Evolutionary conservation across 2,113 vertebrate genomes (phyloP).

Genomic region (Pyxicephalus adspersus): DNA sequence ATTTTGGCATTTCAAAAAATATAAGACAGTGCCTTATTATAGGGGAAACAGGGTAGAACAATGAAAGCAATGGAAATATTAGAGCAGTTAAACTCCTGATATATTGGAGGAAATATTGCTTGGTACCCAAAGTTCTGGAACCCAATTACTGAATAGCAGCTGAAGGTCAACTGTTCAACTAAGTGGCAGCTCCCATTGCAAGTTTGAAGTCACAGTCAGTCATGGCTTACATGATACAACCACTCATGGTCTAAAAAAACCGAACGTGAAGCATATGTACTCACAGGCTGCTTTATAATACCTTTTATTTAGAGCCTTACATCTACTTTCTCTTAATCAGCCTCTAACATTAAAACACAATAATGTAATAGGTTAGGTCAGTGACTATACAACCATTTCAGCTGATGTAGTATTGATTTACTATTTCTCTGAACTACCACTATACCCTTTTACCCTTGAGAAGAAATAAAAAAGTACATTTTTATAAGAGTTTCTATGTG

Average conservation of each 20-base stretch:
- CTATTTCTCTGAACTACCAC: not conserved
- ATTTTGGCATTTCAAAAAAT: no score
- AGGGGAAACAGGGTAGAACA: no score
- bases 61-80: constrained; percentile 2
- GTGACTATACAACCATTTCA: not conserved
- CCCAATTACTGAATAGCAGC: constrained; percentile 9
- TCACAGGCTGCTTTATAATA: no score
- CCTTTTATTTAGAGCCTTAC: no score
- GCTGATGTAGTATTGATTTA: constrained; percentile 26
- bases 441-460: not conserved
- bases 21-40: no score
- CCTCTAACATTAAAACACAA: not conserved
- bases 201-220: not conserved
- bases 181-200: not conserved
- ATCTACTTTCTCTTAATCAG: not conserved
- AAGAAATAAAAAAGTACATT: not conserved
- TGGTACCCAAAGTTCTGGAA: not conserved
- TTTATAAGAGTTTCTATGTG: not conserved
- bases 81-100: not conserved
- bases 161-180: constrained; percentile 11
- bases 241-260: not conserved
- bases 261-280: no score
- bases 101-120: not conserved
- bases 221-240: not conserved
- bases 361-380: not conserved